phyloP scores from a whole-genome alignment of 2,888 invertebrate genomes.

The Venusia cambrica region DNA sequence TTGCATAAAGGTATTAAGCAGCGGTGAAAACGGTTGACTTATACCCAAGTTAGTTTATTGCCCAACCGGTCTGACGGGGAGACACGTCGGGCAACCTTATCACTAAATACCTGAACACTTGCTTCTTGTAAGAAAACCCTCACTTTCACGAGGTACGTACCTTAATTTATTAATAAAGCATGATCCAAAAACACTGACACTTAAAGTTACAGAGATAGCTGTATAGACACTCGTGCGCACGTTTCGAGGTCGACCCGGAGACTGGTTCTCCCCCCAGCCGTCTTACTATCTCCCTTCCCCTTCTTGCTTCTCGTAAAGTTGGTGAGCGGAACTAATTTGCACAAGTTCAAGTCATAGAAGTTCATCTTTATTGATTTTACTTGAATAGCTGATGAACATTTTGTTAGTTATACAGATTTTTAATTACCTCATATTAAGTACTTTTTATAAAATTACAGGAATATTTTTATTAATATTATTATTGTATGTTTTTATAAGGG shows the following conservation, averaged over 20 bases:
- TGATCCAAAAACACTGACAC: constrained; percentile 20
- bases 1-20: constrained; percentile 23
- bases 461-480: too few species aligned
- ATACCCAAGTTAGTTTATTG: constrained; percentile 26
- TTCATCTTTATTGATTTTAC: too few species aligned
- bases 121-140: too few species aligned
- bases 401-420: too few species aligned
- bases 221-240: constrained; percentile 29
- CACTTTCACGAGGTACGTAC: constrained; percentile 18
- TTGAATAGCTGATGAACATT: too few species aligned
- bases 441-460: too few species aligned
- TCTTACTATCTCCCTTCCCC: constrained; percentile 2
- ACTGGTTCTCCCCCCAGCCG: constrained; percentile 18
- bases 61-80: constrained; percentile 31
- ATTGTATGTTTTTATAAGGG: too few species aligned
- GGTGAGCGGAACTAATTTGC: constrained; percentile 9
- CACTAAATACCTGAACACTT: not conserved
- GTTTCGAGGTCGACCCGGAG: constrained; percentile 12
- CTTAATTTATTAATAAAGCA: constrained; percentile 19
- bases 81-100: too few species aligned
- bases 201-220: constrained; percentile 17
- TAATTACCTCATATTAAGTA: too few species aligned
- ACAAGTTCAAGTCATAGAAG: constrained; percentile 1
- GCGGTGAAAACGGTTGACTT: constrained; percentile 27
- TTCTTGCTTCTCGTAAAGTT: too few species aligned